A percentile compares a stretch with the other conserved stretches of the same genome.
Evolutionary conservation across 2,113 vertebrate species (phyloP).

Genomic region (Platysteira castanea): DNA sequence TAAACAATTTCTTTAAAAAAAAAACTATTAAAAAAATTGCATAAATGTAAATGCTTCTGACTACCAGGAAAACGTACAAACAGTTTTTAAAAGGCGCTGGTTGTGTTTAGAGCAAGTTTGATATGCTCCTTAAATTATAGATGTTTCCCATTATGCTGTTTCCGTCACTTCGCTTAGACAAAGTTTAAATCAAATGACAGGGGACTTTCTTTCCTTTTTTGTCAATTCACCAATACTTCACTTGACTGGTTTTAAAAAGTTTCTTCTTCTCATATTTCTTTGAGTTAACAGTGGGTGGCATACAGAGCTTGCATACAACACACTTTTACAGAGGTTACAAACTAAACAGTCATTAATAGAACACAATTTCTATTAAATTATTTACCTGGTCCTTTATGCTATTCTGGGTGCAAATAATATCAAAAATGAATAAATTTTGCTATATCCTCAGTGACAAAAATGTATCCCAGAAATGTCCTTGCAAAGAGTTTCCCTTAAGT

Average conservation of each 20-base stretch:
- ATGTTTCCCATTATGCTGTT: constrained; percentile 31
- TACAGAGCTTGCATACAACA: constrained; percentile 70
- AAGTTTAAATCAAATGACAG: constrained; percentile 46
- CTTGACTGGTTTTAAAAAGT: constrained; percentile 44
- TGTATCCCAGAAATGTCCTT: constrained; percentile 77
- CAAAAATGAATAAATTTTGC: constrained; percentile 68
- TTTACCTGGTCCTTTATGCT: constrained; percentile 74
- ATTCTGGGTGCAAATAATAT: constrained; percentile 71
- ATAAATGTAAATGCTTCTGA: constrained; percentile 77
- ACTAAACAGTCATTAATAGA: constrained; percentile 64
- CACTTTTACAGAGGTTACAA: constrained; percentile 65
- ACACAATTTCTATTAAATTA: constrained; percentile 69
- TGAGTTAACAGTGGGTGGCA: constrained; percentile 73
- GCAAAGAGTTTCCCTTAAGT: constrained; percentile 79
- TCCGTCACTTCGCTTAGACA: constrained; percentile 56
- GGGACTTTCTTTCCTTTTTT: constrained; percentile 37
- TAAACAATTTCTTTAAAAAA: constrained; percentile 71
- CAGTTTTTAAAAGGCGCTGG: constrained; percentile 74
- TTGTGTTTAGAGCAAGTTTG: constrained; percentile 67
- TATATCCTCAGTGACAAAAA: constrained; percentile 76
- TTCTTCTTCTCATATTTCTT: constrained; percentile 47
- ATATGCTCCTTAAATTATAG: constrained; percentile 52
- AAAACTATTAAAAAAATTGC: constrained; percentile 72
- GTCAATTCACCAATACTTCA: constrained; percentile 49
- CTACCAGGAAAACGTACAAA: constrained; percentile 71